Percentiles rank a stretch among this genome's conserved stretches.
phyloP scores from a whole-genome alignment of 2,113 vertebrate genomes.

The Pyxicephalus adspersus region DNA sequence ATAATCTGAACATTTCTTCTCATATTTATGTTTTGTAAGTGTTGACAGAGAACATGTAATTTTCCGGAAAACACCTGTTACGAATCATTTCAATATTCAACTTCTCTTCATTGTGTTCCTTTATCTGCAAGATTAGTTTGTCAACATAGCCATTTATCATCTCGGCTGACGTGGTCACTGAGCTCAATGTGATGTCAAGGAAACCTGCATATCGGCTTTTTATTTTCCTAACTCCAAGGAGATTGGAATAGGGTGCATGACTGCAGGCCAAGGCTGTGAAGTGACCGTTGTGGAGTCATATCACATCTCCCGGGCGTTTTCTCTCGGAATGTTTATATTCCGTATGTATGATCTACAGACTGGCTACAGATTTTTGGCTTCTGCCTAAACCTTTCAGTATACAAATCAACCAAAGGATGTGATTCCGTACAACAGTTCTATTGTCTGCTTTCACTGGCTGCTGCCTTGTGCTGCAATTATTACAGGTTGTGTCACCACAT shows the following conservation, averaged over 20 bases:
- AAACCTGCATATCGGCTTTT: background rate
- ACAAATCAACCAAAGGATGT: background rate
- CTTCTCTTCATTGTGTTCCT: background rate
- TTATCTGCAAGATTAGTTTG: slow-evolving; percentile 18
- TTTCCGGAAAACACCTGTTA: slow-evolving; percentile 14
- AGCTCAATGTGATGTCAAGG: background rate
- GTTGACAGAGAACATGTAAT: background rate
- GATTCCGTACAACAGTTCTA: too few species aligned
- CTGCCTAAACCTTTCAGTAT: background rate
- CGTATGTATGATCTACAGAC: background rate
- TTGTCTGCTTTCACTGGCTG: too few species aligned
- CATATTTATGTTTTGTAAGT: background rate
- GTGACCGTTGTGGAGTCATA: background rate
- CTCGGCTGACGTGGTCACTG: background rate
- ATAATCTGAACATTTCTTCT: background rate
- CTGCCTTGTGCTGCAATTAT: too few species aligned
- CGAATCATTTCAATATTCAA: background rate
- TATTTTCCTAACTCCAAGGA: background rate
- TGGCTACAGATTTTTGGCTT: background rate
- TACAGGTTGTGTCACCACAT: too few species aligned
- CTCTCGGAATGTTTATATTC: background rate
- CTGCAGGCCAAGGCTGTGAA: background rate
- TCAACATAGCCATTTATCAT: slow-evolving; percentile 7
- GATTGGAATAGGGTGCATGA: background rate
- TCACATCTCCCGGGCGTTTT: background rate